Evolutionary conservation across 2,797 vertebrate genomes (phyloP).

Genomic region (Sebastes diploproa): DNA sequence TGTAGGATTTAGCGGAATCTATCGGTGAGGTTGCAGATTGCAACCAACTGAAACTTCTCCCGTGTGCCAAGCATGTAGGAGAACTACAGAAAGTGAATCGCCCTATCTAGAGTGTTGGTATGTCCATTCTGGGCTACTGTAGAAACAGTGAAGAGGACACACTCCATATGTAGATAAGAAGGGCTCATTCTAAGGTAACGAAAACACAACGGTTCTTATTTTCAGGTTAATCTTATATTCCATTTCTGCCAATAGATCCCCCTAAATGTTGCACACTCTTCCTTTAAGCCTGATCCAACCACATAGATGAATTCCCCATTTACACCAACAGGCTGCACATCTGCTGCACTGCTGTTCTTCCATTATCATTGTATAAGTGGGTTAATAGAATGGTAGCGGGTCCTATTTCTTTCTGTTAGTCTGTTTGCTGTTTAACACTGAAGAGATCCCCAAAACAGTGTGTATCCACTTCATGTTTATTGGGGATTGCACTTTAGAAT

Average conservation of each 20-base stretch:
- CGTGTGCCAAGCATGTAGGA: too few species aligned
- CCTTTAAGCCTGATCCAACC: neutral
- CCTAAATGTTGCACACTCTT: neutral
- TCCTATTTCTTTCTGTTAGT: neutral
- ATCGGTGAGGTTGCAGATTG: too few species aligned
- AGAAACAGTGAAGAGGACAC: neutral
- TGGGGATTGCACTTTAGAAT: constrained; percentile 7
- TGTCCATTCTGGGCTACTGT: too few species aligned
- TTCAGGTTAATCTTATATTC: neutral
- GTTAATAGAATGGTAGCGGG: neutral
- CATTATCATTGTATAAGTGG: neutral
- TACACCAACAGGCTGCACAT: neutral
- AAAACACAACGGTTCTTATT: neutral
- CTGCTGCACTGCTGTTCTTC: neutral
- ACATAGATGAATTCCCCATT: neutral
- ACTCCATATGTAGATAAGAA: neutral
- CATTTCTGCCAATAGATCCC: neutral
- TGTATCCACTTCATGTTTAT: constrained; percentile 19
- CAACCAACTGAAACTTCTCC: too few species aligned
- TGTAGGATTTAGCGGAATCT: too few species aligned
- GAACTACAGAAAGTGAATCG: too few species aligned
- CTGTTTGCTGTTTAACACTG: neutral
- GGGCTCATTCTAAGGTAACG: fast-evolving
- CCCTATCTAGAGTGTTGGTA: too few species aligned
- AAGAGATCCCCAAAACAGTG: constrained; percentile 2